Evolutionary conservation across 2,113 vertebrate genomes (phyloP).

Genomic region (Pseudopodoces humilis): DNA sequence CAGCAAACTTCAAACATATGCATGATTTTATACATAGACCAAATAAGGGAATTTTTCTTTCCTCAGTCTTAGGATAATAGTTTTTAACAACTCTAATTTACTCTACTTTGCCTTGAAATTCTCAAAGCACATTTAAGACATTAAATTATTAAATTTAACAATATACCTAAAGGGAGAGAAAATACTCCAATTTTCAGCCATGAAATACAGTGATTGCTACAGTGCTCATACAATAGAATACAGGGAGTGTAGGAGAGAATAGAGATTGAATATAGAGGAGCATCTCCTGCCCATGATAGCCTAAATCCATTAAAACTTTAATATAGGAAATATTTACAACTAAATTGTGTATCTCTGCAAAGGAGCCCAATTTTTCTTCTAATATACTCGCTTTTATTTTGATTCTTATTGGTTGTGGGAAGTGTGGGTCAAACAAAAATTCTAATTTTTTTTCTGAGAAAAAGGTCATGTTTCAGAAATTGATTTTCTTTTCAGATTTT

Average conservation of each 20-base stretch:
- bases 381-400: not conserved
- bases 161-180: not conserved
- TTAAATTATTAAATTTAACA: not conserved
- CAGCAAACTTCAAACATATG: not conserved
- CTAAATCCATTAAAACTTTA: not conserved
- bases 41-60: not conserved
- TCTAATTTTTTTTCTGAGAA: not conserved
- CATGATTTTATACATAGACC: not conserved
- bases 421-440: not conserved
- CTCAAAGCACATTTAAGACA: not conserved
- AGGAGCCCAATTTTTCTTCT: not conserved
- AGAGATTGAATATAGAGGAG: not conserved
- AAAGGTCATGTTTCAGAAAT: not conserved
- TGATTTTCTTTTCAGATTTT: not conserved
- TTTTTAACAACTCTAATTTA: not conserved
- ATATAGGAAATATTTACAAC: not conserved
- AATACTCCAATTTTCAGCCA: not conserved
- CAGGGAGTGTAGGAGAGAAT: not conserved
- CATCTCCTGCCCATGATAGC: not conserved
- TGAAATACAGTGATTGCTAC: not conserved
- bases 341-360: not conserved
- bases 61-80: not conserved
- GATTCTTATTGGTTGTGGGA: not conserved
- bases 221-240: not conserved
- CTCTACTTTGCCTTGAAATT: not conserved